Evolutionary conservation across 2,797 vertebrate species (phyloP).

Genomic region (Gila robusta): DNA sequence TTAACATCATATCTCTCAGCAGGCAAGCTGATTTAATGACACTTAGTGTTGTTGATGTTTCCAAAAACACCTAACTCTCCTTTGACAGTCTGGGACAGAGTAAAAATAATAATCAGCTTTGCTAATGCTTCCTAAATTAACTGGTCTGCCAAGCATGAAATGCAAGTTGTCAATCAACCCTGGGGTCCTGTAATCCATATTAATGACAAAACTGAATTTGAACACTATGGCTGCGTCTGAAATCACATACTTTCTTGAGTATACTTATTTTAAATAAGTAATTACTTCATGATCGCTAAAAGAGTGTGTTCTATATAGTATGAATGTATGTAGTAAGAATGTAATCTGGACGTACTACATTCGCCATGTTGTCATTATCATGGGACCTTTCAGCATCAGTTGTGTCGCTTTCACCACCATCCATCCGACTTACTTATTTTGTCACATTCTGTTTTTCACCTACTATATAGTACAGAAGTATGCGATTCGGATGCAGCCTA

Average conservation of each 20-base stretch:
- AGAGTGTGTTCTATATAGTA: no score
- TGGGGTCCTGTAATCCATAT: conserved; percentile 69
- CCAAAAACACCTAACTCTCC: conserved; percentile 28
- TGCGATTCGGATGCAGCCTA: background rate
- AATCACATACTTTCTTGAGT: no score
- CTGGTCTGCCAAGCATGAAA: conserved; percentile 75
- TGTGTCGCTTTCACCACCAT: no score
- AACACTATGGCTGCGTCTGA: background rate
- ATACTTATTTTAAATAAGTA: no score
- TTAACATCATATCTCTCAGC: conserved; percentile 24
- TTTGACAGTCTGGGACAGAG: background rate
- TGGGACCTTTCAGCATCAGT: no score
- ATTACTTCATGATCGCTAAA: no score
- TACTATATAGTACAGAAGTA: no score
- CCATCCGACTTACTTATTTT: no score
- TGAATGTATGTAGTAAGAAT: no score
- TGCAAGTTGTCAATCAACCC: conserved; percentile 75
- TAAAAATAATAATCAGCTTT: conserved; percentile 33
- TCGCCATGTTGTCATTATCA: no score
- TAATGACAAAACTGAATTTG: conserved; percentile 63
- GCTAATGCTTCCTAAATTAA: conserved; percentile 61
- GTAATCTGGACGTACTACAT: no score
- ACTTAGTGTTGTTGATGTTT: conserved; percentile 23
- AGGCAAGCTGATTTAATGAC: conserved; percentile 19
- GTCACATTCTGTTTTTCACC: no score